A percentile compares a stretch with the other conserved stretches of the same genome.
phyloP scores from a whole-genome alignment of 2,113 vertebrate species.

The Misgurnus mizolepis region DNA sequence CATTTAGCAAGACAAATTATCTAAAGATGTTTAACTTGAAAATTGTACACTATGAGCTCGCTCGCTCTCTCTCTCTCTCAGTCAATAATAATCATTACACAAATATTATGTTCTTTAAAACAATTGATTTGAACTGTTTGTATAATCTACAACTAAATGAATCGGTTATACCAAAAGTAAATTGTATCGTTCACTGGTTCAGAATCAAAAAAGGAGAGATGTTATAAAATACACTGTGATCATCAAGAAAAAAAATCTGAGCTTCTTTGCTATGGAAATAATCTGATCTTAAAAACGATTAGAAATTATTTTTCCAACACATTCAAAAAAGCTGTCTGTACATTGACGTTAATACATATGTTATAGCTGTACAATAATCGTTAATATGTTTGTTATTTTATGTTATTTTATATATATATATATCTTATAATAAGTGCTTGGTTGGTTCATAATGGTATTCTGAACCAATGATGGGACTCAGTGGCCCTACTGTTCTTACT shows the following conservation, averaged over 20 bases:
- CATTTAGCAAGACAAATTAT: slow-evolving; percentile 35
- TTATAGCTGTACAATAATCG: slow-evolving; percentile 41
- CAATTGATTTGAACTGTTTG: not conserved
- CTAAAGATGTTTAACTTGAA: slow-evolving; percentile 35
- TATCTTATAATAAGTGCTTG: slow-evolving; percentile 41
- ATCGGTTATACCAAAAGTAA: not conserved
- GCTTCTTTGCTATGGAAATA: slow-evolving; percentile 15
- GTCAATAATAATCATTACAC: slow-evolving; percentile 5
- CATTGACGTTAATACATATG: slow-evolving; percentile 39
- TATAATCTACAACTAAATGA: slow-evolving; percentile 20
- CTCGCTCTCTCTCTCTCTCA: slow-evolving; percentile 8
- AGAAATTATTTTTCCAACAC: slow-evolving; percentile 33
- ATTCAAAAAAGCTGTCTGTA: slow-evolving; percentile 44
- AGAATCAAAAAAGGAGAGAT: not conserved
- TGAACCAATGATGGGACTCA: slow-evolving; percentile 11
- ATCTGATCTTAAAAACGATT: slow-evolving; percentile 13
- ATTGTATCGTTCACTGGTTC: not conserved
- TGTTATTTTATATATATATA: slow-evolving; percentile 13
- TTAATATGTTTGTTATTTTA: slow-evolving; percentile 42
- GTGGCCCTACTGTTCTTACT: not conserved
- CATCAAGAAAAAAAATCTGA: not conserved
- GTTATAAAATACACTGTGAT: not conserved
- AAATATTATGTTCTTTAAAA: slow-evolving; percentile 15
- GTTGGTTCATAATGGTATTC: slow-evolving; percentile 3
- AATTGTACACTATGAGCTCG: not conserved